A percentile compares a stretch with the other conserved stretches of the same genome.
Evolutionary conservation across 2,888 invertebrate genomes (phyloP).

Genomic region (Rhodophaea formosa): DNA sequence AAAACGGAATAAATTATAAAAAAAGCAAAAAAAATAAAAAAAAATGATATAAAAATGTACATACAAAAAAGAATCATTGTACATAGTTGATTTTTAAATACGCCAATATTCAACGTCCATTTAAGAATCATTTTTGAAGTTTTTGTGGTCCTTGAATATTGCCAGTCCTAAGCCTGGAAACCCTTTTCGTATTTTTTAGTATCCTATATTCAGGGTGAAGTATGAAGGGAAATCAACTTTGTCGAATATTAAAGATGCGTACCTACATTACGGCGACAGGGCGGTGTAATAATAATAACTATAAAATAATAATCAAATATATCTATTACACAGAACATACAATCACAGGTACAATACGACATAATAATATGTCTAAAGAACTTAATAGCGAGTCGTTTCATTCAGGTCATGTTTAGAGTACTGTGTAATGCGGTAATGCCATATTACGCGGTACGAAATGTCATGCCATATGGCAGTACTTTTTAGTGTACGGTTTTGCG

Average conservation of each 20-base stretch:
- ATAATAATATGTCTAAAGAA: too few relatives aligned
- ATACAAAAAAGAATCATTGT: neutral
- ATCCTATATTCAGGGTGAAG: conserved; percentile 3
- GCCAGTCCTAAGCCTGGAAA: conserved; percentile 14
- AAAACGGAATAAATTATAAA: neutral
- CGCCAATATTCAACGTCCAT: conserved; percentile 2
- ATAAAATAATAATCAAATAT: too few relatives aligned
- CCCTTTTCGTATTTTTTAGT: conserved; percentile 1
- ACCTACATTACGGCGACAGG: too few relatives aligned
- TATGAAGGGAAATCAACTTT: conserved; percentile 15
- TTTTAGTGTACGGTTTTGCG: neutral
- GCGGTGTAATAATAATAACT: too few relatives aligned
- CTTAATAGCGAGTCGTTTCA: too few relatives aligned
- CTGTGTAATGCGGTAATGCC: conserved; percentile 5
- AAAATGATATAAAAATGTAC: too few relatives aligned
- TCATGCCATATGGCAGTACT: conserved; percentile 11
- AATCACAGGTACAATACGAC: too few relatives aligned
- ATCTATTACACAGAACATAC: too few relatives aligned
- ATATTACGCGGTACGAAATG: conserved; percentile 8
- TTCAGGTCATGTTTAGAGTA: conserved; percentile 11
- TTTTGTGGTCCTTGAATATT: neutral
- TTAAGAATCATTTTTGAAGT: neutral
- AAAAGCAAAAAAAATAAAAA: neutral
- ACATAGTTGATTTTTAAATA: conserved; percentile 9
- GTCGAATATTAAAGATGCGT: conserved; percentile 1